These are phyloP conservation scores for Rhopalosiphum padi DNA, from an alignment of 1,140 invertebrate genomes.

Conservation along the genomic window DNA sequence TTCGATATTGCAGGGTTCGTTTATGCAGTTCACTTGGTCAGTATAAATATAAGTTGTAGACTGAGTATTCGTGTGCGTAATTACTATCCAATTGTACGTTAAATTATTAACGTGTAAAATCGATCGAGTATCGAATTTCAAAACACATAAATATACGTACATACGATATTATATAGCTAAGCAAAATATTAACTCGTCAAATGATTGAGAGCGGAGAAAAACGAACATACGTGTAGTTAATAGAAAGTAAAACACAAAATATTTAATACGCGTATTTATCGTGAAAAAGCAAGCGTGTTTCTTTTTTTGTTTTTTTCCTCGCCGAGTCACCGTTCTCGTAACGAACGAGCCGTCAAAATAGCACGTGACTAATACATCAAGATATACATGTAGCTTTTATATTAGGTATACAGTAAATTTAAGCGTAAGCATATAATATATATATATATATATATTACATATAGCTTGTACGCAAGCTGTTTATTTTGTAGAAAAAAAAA, in stretches of 20 bases:
- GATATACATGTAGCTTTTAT: neutral
- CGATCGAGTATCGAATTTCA: neutral
- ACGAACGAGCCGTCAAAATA: neutral
- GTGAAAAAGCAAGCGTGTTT: neutral
- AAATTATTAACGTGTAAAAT: neutral
- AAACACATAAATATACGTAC: neutral
- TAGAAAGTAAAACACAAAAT: neutral
- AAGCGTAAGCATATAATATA: neutral
- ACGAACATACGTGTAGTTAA: neutral
- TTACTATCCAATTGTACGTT: neutral
- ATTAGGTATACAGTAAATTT: neutral
- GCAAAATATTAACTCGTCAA: neutral
- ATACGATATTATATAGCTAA: neutral
- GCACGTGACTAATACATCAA: slow-evolving; percentile 30
- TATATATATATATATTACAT: neutral
- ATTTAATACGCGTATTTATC: neutral
- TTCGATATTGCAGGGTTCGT: neutral
- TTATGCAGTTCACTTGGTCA: neutral
- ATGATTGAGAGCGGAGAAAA: neutral
- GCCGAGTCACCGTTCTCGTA: neutral
- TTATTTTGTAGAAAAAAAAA: slow-evolving; percentile 10
- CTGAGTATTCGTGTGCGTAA: neutral
- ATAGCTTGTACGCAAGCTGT: neutral
- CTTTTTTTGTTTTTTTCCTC: neutral
- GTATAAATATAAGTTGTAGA: neutral